Conservation (phyloP, 2,888 invertebrate genomes). For the Sesamia inferens region DNA sequence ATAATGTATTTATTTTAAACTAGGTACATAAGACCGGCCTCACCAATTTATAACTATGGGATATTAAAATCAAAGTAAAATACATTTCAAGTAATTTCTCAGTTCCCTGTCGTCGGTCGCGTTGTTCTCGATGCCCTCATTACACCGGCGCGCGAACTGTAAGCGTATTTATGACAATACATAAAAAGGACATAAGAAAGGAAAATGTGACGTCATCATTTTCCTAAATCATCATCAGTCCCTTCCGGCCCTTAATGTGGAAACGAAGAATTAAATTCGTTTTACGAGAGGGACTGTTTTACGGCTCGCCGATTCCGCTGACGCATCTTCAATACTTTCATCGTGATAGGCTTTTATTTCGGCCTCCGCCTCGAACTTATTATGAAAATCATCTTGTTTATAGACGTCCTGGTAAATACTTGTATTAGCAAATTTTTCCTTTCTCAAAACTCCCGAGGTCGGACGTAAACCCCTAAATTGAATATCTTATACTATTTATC, state of each 20-base stretch:
- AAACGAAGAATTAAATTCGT: constrained; percentile 74
- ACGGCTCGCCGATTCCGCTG: constrained; percentile 69
- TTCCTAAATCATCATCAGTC: constrained; percentile 64
- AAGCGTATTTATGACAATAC: constrained; percentile 55
- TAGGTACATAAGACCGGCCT: too few species aligned
- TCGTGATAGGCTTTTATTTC: constrained; percentile 67
- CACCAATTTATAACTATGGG: constrained; percentile 19
- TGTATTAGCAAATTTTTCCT: constrained; percentile 50
- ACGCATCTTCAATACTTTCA: constrained; percentile 67
- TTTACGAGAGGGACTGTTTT: constrained; percentile 74
- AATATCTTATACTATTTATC: constrained; percentile 60
- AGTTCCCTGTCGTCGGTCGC: not conserved
- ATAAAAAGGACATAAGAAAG: constrained; percentile 54
- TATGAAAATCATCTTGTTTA: constrained; percentile 73
- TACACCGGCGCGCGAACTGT: constrained; percentile 30
- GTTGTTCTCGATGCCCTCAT: constrained; percentile 37
- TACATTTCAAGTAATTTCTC: constrained; percentile 13
- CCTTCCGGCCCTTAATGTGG: constrained; percentile 65
- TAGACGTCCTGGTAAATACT: constrained; percentile 59
- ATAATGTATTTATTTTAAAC: not conserved
- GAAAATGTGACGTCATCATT: constrained; percentile 61
- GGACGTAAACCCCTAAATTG: constrained; percentile 45
- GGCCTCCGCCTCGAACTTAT: constrained; percentile 63
- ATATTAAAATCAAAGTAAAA: constrained; percentile 32
- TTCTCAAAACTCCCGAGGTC: constrained; percentile 44